Conservation (phyloP, 2,113 vertebrate species). For the Leptocoma aspasia region DNA sequence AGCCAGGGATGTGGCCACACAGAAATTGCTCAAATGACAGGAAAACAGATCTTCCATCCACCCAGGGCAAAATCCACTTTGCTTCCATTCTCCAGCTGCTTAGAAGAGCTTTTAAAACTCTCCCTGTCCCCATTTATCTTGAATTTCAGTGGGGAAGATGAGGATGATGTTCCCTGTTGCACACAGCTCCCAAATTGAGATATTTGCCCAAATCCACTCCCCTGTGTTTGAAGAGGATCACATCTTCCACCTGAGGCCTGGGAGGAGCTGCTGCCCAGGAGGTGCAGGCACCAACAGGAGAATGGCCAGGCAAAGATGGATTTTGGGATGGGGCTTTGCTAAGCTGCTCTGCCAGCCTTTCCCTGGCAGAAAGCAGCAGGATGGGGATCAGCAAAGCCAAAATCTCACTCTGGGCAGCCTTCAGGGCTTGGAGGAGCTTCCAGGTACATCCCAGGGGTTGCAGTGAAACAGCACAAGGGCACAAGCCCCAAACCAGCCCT, state of each 20-base stretch:
- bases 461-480: background rate
- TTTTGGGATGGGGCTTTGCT: background rate
- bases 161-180: background rate
- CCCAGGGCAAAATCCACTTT: background rate
- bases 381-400: background rate
- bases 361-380: background rate
- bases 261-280: background rate
- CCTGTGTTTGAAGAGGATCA: fast-evolving
- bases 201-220: background rate
- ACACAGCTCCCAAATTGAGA: fast-evolving
- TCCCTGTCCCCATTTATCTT: fast-evolving
- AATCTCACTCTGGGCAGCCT: background rate
- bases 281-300: background rate
- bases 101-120: background rate
- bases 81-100: background rate
- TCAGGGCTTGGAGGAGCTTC: background rate
- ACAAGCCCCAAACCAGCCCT: background rate
- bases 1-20: background rate
- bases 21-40: background rate
- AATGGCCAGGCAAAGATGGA: background rate
- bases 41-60: background rate
- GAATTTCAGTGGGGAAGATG: background rate
- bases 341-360: background rate
- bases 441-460: background rate
- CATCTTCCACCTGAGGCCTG: background rate